Percentiles rank a stretch among this genome's conserved stretches.
Evolutionary conservation across 1,140 invertebrate species (phyloP).

Genomic region (Penaeus indicus): DNA sequence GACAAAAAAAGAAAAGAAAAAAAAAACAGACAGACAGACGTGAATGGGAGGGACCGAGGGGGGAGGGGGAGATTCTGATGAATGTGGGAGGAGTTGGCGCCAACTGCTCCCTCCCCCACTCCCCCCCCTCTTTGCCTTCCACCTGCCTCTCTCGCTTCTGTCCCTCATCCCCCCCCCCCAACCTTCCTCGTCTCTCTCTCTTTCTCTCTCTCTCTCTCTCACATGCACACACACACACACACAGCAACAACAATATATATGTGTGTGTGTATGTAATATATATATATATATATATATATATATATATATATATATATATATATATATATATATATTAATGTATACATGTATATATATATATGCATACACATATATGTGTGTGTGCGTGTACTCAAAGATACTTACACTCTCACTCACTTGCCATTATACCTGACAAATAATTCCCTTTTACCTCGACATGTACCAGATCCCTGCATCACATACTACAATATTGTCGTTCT

Average conservation of each 20-base stretch:
- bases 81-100: too few species aligned
- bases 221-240: background rate
- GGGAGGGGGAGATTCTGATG: too few species aligned
- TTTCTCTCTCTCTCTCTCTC: background rate
- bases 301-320: conserved; percentile 1
- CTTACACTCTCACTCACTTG: background rate
- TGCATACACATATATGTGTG: conserved; percentile 2
- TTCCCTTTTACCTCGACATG: too few species aligned
- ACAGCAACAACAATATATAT: background rate
- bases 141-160: background rate
- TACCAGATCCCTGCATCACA: too few species aligned
- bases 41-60: background rate
- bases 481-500: too few species aligned
- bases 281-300: conserved; percentile 2
- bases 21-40: background rate
- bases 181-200: background rate
- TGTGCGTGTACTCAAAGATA: background rate
- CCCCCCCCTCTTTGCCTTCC: background rate
- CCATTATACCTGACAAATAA: background rate
- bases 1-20: background rate
- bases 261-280: background rate
- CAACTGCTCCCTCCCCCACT: background rate
- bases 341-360: conserved; percentile 8
- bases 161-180: background rate
- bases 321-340: background rate